Base-by-base conservation (phyloP, 2,888 invertebrate species). In the Oligia fasciuncula region DNA sequence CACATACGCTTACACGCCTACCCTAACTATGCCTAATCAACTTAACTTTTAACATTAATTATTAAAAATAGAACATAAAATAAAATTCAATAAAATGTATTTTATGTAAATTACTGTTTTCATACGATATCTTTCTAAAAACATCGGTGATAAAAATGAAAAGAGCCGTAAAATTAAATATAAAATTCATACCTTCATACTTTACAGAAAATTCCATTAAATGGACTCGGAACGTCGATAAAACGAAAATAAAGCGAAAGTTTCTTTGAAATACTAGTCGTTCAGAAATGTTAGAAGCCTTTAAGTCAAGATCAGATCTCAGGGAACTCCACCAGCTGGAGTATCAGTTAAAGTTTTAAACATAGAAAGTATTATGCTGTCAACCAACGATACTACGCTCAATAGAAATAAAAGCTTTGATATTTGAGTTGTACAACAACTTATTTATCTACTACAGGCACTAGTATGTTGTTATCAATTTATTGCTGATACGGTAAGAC, bases 401-500 rank as follows among this genome's bases (percentile, higher is more conserved):
- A 66, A 66, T 73, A 17, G 13, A 81, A 76, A 68, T 76, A 69
- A 76, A 82, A 88, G 77, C 84, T 83, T 51, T 49, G n/a, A 51
- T 74, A 71, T 63, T 76, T 70, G 51, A 77, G 43, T 74, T 66
- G 54, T 76, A 83, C 62, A 79, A 74, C 65, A 67, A 81, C 29
- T 43, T 49, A 77, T 73, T 73, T 70, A 73, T 70, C 72, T 69
- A 71, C 76, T 74, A 73, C 68, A 84, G 78, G 76, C 81, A 78
- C 60, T 70, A 76, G 76, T 75, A 84, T 78, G 76, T 84, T 89
- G 87, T 93, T 92, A 92, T 91, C 93, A 88, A 91, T 89, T 87
- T 88, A 92, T 91, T 91, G 86, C 86, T 85, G 88, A 91, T 89
- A 88, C 82, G 73, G 80, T 77, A 76, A 89, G 89, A 90, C 91